phyloP scores from a whole-genome alignment of 2,797 vertebrate species.

The Chiroxiphia lanceolata region DNA sequence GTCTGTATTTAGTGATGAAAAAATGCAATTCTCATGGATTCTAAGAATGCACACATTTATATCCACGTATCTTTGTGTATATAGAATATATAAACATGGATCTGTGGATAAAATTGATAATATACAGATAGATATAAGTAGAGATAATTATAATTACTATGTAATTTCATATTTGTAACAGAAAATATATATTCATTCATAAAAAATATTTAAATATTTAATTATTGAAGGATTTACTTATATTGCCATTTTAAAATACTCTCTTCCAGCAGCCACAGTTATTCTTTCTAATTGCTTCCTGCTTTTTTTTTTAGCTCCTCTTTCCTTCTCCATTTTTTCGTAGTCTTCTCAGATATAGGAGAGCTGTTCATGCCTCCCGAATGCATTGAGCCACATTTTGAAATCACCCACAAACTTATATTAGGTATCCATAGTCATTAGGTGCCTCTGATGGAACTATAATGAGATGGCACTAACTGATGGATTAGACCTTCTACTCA shows the following conservation, averaged over 20 bases:
- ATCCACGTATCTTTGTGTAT: background rate
- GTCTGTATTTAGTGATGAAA: background rate
- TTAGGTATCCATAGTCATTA: conserved; percentile 9
- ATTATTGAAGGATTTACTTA: background rate
- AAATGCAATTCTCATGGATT: background rate
- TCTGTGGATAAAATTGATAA: background rate
- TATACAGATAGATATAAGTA: background rate
- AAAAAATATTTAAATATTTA: background rate
- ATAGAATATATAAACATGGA: background rate
- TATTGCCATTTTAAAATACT: background rate
- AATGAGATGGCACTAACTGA: conserved; percentile 32
- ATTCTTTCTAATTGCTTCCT: background rate
- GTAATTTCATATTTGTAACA: background rate
- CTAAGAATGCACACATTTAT: background rate
- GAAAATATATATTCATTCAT: background rate
- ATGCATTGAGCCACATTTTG: background rate
- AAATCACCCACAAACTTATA: background rate
- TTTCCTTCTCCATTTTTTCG: background rate
- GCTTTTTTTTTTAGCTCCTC: background rate
- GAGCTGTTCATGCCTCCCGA: background rate
- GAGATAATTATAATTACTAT: background rate
- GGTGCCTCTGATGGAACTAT: background rate
- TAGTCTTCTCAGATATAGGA: background rate
- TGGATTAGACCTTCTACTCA: background rate
- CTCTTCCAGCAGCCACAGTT: background rate